Conservation (phyloP, 2,888 invertebrate species). For the Leptopilina drosophilae region DNA sequence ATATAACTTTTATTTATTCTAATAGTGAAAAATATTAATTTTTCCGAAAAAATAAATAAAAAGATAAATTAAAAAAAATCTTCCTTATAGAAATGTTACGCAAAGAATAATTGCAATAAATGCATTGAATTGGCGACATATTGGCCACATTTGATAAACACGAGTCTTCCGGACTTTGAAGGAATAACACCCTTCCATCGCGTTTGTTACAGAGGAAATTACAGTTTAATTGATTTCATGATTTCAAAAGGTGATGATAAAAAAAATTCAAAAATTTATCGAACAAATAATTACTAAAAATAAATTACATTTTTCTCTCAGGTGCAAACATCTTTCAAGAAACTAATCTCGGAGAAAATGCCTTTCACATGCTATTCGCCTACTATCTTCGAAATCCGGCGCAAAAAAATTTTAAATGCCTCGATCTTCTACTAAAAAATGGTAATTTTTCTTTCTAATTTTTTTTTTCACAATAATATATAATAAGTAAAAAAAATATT, state of each 20-base stretch:
- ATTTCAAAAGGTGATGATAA: conserved; percentile 54
- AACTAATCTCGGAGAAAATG: conserved; percentile 58
- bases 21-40: not conserved
- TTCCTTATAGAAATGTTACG: conserved; percentile 58
- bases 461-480: no score
- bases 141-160: conserved; percentile 58
- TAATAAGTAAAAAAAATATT: not conserved
- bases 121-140: conserved; percentile 54
- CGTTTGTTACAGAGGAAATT: conserved; percentile 59
- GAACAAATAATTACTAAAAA: not conserved
- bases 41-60: not conserved
- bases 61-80: not conserved
- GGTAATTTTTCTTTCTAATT: conserved; percentile 44
- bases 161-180: conserved; percentile 46
- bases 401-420: conserved; percentile 51
- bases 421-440: conserved; percentile 51
- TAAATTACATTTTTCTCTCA: conserved; percentile 39
- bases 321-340: conserved; percentile 59
- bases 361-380: conserved; percentile 57
- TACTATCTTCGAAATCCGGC: conserved; percentile 44
- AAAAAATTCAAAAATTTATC: not conserved
- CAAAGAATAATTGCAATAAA: conserved; percentile 50
- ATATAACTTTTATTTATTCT: no score
- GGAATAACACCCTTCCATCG: conserved; percentile 63
- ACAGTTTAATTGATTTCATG: conserved; percentile 57